Percentiles rank a stretch among this genome's conserved stretches.
These are phyloP conservation scores for Pseudochirops cupreus DNA, from an alignment of 2,797 vertebrate species.

Conservation along the genomic window DNA sequence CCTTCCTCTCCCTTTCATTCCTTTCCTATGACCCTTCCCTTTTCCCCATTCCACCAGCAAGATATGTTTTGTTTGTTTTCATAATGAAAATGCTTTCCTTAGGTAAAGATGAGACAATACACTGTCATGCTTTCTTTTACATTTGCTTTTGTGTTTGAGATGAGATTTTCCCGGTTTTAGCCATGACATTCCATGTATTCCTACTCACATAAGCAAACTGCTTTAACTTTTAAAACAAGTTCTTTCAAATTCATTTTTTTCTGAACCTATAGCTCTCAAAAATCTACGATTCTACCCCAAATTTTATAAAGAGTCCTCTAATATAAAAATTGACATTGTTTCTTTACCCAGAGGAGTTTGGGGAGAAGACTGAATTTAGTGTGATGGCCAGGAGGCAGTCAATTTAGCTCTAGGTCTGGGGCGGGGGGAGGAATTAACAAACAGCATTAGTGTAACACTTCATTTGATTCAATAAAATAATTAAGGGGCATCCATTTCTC, in stretches of 20 bases:
- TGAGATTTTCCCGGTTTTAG: constrained; percentile 18
- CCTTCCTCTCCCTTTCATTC: not conserved
- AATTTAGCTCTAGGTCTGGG: constrained; percentile 59
- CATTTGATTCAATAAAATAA: constrained; percentile 73
- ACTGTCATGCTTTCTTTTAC: constrained; percentile 38
- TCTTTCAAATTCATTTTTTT: constrained; percentile 55
- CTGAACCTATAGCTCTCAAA: constrained; percentile 57
- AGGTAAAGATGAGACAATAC: constrained; percentile 45
- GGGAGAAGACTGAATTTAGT: not conserved
- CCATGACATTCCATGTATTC: constrained; percentile 53
- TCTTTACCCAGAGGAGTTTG: not conserved
- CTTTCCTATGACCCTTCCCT: constrained; percentile 13
- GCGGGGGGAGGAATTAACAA: constrained; percentile 76
- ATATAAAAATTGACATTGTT: not conserved
- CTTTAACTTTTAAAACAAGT: constrained; percentile 46
- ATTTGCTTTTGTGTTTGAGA: constrained; percentile 19
- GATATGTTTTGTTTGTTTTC: constrained; percentile 48
- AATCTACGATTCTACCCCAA: constrained; percentile 55
- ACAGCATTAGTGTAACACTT: constrained; percentile 72
- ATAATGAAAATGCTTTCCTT: constrained; percentile 48
- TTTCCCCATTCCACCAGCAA: constrained; percentile 21
- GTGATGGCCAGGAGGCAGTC: not conserved
- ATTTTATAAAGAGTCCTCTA: constrained; percentile 16
- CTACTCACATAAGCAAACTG: constrained; percentile 47
- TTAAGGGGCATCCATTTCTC: constrained; percentile 66